Evolutionary conservation across 2,797 vertebrate species (phyloP).

Genomic region (Echeneis naucrates): DNA sequence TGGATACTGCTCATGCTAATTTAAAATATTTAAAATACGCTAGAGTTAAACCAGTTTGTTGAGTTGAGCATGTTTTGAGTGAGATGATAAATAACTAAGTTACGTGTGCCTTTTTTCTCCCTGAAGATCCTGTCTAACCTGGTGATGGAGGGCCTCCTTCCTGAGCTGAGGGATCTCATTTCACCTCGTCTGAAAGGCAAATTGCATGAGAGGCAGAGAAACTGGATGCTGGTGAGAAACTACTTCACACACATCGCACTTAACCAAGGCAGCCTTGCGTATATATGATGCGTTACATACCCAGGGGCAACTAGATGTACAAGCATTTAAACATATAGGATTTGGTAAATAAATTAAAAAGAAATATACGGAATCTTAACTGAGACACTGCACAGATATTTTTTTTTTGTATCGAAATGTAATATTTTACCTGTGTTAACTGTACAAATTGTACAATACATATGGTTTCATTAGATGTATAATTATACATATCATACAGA

Average conservation of each 20-base stretch:
- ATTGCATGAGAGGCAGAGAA: slow-evolving; percentile 88
- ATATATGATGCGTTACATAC: no score
- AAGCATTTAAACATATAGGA: no score
- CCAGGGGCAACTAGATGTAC: no score
- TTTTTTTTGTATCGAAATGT: not conserved
- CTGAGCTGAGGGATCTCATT: slow-evolving; percentile 89
- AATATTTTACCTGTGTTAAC: no score
- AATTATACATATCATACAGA: no score
- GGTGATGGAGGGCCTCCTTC: slow-evolving; percentile 93
- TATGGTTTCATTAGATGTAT: no score
- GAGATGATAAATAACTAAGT: not conserved
- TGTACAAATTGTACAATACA: no score
- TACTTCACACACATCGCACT: not conserved
- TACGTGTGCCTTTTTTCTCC: not conserved
- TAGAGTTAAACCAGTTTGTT: not conserved
- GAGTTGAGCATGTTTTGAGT: not conserved
- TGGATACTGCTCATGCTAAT: not conserved
- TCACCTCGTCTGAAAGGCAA: slow-evolving; percentile 92
- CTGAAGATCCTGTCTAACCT: slow-evolving; percentile 92
- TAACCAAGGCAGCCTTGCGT: no score
- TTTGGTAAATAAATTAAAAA: not conserved
- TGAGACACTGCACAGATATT: not conserved
- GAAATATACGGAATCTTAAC: not conserved
- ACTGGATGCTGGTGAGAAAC: slow-evolving; percentile 91
- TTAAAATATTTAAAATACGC: not conserved